A percentile compares a stretch with the other conserved stretches of the same genome.
Evolutionary conservation across 2,113 vertebrate genomes (phyloP).

Genomic region (Stictonetta naevosa): DNA sequence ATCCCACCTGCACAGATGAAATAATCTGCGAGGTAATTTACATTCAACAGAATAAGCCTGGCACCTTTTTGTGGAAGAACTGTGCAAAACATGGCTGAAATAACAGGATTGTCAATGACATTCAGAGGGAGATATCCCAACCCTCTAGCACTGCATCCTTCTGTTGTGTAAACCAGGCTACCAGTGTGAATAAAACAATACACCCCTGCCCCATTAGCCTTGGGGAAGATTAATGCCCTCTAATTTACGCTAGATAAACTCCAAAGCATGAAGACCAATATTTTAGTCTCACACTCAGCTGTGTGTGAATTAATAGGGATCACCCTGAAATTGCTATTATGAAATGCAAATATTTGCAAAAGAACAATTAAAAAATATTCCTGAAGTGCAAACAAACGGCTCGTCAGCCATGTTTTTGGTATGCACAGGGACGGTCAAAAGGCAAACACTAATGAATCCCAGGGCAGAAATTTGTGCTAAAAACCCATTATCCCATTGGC

Average conservation of each 20-base stretch:
- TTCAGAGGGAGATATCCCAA: background rate
- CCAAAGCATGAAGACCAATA: slow-evolving; percentile 15
- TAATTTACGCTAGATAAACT: slow-evolving; percentile 40
- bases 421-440: slow-evolving; percentile 5
- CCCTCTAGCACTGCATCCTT: slow-evolving; percentile 18
- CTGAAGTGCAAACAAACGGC: slow-evolving; percentile 26
- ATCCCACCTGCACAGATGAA: background rate
- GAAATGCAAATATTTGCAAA: slow-evolving; percentile 23
- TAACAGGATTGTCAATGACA: background rate
- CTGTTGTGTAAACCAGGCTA: slow-evolving; percentile 17
- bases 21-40: background rate
- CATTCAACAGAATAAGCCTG: slow-evolving; percentile 11
- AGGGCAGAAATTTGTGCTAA: slow-evolving; percentile 10
- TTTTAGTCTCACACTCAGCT: slow-evolving; percentile 28
- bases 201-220: slow-evolving; percentile 37
- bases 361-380: slow-evolving; percentile 57
- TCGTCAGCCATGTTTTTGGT: background rate
- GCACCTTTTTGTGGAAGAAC: slow-evolving; percentile 57
- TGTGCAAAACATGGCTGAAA: slow-evolving; percentile 9
- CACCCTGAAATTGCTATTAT: slow-evolving; percentile 24
- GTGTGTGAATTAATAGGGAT: slow-evolving; percentile 51
- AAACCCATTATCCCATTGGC: background rate
- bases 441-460: background rate
- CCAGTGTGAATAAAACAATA: slow-evolving; percentile 42
- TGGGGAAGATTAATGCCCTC: slow-evolving; percentile 58